Evolutionary conservation across 2,888 invertebrate genomes (phyloP).

Genomic region (Caenorhabditis panamensis): DNA sequence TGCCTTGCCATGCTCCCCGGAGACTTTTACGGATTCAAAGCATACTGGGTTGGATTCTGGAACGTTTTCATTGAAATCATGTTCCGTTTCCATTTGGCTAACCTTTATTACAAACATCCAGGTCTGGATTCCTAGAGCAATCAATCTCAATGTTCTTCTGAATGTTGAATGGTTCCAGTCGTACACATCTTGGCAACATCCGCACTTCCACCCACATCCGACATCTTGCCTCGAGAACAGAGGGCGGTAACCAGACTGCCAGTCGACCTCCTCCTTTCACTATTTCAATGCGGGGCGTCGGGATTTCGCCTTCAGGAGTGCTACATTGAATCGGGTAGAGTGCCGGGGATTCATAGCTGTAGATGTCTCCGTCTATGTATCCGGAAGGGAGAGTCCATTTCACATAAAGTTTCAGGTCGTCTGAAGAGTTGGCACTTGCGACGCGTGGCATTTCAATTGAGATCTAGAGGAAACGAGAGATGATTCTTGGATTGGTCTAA

Average conservation of each 20-base stretch:
- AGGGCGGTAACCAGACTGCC: constrained; percentile 71
- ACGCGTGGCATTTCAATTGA: constrained; percentile 52
- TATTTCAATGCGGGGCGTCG: constrained; percentile 66
- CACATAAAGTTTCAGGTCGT: constrained; percentile 58
- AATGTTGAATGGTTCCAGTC: constrained; percentile 76
- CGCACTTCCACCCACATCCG: constrained; percentile 76
- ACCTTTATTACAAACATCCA: constrained; percentile 74
- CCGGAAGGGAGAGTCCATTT: constrained; percentile 68
- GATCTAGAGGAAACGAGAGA: constrained; percentile 46
- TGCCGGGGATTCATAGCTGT: constrained; percentile 76
- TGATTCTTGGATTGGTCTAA: background rate
- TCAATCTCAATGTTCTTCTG: constrained; percentile 78
- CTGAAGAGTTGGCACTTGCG: constrained; percentile 14
- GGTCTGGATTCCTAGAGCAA: constrained; percentile 73
- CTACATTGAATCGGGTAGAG: constrained; percentile 77
- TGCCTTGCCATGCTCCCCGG: constrained; percentile 71
- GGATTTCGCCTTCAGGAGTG: constrained; percentile 73
- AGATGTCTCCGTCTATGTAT: constrained; percentile 75
- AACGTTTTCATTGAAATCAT: background rate
- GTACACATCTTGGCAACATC: constrained; percentile 74
- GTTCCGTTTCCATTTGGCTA: background rate
- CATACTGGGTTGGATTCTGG: constrained; percentile 69
- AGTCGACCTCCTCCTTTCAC: constrained; percentile 76
- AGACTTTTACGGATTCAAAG: constrained; percentile 68
- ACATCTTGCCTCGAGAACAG: constrained; percentile 75